Evolutionary conservation across 2,797 vertebrate species (phyloP).

Genomic region (Tragelaphus oryx): DNA sequence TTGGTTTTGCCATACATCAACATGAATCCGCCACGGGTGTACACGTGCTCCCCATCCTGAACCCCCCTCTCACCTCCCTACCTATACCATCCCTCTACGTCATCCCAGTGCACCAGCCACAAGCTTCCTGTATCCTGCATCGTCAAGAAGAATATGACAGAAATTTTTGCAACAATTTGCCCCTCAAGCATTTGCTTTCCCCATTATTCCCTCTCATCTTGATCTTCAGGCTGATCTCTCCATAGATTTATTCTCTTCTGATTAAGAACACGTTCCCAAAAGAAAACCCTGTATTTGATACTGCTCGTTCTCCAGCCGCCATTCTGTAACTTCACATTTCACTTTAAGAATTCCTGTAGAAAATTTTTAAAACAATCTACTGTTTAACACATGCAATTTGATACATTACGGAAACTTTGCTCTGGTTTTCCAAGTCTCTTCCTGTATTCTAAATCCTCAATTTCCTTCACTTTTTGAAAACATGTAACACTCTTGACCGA

Average conservation of each 20-base stretch:
- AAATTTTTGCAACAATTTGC: neutral
- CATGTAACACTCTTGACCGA: neutral
- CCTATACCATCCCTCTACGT: too few species aligned
- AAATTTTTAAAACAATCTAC: neutral
- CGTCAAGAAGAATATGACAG: neutral
- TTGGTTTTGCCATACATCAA: too few species aligned
- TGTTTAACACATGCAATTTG: neutral
- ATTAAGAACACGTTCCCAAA: neutral
- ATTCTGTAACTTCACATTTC: neutral
- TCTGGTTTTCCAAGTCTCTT: neutral
- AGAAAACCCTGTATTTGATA: neutral
- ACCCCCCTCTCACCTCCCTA: too few species aligned
- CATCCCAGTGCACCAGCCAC: too few species aligned
- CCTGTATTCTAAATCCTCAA: neutral
- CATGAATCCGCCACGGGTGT: too few species aligned
- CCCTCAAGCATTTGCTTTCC: neutral
- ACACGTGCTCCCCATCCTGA: too few species aligned
- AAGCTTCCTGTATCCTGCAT: too few species aligned
- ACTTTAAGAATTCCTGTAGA: neutral
- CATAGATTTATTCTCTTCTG: neutral
- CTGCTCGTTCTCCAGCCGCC: neutral
- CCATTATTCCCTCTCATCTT: neutral
- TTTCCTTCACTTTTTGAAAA: neutral
- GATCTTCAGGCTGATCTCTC: neutral
- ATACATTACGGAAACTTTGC: neutral